Conservation (phyloP, 2,113 vertebrate genomes). For the Nibea albiflora region DNA sequence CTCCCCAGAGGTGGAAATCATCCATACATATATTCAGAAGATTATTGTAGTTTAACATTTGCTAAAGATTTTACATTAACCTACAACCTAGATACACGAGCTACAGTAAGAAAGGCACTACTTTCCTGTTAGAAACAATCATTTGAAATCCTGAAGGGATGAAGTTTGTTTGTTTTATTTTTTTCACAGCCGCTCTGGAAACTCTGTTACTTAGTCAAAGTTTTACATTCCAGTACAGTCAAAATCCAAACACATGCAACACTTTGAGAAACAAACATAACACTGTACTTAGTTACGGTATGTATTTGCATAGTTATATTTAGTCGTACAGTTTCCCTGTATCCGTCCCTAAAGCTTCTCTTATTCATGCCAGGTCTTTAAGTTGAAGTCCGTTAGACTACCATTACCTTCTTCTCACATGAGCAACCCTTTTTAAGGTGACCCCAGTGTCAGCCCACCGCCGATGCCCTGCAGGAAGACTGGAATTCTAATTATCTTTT, state of each 20-base stretch:
- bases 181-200: neutral
- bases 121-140: neutral
- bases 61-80: neutral
- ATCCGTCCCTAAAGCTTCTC: neutral
- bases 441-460: slow-evolving; percentile 16
- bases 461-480: slow-evolving; percentile 22
- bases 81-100: no score
- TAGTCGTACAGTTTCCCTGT: neutral
- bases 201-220: neutral
- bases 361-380: neutral
- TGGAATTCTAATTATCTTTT: slow-evolving; percentile 38
- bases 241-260: neutral
- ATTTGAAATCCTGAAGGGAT: neutral
- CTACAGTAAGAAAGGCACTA: neutral
- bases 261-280: neutral
- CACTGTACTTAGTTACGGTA: neutral
- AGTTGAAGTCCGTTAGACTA: neutral
- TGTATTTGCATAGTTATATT: neutral
- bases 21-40: no score
- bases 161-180: neutral
- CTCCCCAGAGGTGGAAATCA: neutral
- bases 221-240: neutral
- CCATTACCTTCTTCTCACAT: neutral
- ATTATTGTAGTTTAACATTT: no score
- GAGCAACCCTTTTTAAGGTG: slow-evolving; percentile 10